phyloP scores from a whole-genome alignment of 1,140 invertebrate species.

The Zaprionus africanus region DNA sequence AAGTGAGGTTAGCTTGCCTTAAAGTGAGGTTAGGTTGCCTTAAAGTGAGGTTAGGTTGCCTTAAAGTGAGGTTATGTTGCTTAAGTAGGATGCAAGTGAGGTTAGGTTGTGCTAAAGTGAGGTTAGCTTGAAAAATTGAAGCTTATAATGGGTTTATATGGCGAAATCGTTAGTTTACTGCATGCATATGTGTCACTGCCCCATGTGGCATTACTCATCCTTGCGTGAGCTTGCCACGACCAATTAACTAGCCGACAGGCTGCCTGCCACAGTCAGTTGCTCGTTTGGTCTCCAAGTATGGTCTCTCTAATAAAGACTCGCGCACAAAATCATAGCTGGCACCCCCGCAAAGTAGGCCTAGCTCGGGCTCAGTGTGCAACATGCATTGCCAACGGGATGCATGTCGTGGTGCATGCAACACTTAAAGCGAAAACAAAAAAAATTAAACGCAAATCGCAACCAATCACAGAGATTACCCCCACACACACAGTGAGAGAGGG shows the following conservation, averaged over 20 bases:
- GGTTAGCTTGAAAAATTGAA: background rate
- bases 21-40: background rate
- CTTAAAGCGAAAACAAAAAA: slow-evolving; percentile 61
- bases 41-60: background rate
- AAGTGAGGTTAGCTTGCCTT: background rate
- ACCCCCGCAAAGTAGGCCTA: slow-evolving; percentile 64
- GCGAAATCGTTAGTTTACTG: background rate
- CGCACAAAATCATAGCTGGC: slow-evolving; percentile 56
- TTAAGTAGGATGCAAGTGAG: too few species aligned
- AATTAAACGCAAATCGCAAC: slow-evolving; percentile 82
- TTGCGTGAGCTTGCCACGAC: slow-evolving; percentile 64
- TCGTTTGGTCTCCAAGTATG: slow-evolving; percentile 35
- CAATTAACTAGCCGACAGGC: slow-evolving; percentile 66
- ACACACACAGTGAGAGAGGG: slow-evolving; percentile 37
- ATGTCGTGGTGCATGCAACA: slow-evolving; percentile 76
- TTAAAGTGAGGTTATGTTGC: background rate
- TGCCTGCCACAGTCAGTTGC: slow-evolving; percentile 47
- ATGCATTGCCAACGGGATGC: slow-evolving; percentile 78
- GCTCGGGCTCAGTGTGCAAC: slow-evolving; percentile 25
- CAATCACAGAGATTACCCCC: slow-evolving; percentile 82
- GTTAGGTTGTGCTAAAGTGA: background rate
- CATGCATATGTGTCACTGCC: slow-evolving; percentile 4
- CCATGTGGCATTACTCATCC: slow-evolving; percentile 16
- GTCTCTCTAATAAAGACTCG: slow-evolving; percentile 71
- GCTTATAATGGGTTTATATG: background rate